Percentiles rank a stretch among this genome's conserved stretches.
Evolutionary conservation across 2,113 vertebrate species (phyloP).

Genomic region (western clawed frog (Xenopus tropicalis)): DNA sequence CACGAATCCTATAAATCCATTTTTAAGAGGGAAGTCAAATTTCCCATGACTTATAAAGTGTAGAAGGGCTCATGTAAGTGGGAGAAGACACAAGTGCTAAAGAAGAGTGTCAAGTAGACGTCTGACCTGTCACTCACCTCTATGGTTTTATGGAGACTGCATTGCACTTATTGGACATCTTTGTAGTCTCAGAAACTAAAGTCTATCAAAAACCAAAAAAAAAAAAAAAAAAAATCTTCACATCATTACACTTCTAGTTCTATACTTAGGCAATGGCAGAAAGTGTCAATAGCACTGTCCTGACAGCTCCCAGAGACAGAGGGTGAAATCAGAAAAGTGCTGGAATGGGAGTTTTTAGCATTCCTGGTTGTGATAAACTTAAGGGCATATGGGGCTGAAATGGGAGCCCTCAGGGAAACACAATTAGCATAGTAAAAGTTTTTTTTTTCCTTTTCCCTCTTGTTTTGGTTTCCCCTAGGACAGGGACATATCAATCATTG

Average conservation of each 20-base stretch:
- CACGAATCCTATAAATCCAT: too few species aligned
- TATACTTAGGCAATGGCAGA: not conserved
- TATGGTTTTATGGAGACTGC: too few species aligned
- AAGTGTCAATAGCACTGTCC: not conserved
- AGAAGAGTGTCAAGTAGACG: too few species aligned
- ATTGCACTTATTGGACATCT: too few species aligned
- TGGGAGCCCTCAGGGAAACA: not conserved
- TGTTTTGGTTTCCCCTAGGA: not conserved
- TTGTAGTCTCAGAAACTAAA: too few species aligned
- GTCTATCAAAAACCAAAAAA: too few species aligned
- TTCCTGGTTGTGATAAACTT: not conserved
- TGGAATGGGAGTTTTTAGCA: not conserved
- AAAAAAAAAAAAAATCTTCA: not conserved
- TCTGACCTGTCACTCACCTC: too few species aligned
- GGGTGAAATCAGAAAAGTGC: not conserved
- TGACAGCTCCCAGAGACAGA: not conserved
- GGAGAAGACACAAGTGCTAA: too few species aligned
- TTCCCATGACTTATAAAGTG: too few species aligned
- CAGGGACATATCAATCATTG: not conserved
- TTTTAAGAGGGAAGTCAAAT: too few species aligned
- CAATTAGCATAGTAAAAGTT: conserved; percentile 1
- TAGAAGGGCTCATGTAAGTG: too few species aligned
- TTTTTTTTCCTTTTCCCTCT: too few species aligned
- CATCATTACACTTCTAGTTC: not conserved
- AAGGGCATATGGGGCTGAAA: not conserved